A percentile compares a stretch with the other conserved stretches of the same genome.
These are phyloP conservation scores for Drosophila mojavensis DNA, from an alignment of 1,140 invertebrate genomes.

Conservation along the genomic window DNA sequence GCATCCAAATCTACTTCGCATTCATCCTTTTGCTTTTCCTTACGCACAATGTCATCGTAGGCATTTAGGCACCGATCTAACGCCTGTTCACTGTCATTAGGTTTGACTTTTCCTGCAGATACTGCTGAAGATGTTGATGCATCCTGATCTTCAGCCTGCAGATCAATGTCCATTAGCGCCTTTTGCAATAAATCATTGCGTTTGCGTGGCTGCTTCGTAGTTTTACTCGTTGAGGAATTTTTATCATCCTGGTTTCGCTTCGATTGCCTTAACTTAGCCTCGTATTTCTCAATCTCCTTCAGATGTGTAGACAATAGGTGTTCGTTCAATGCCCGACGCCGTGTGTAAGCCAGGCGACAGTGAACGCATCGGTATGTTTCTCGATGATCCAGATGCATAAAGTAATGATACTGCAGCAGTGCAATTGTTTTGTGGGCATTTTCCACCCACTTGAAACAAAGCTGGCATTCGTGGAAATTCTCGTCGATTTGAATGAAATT, in stretches of 20 bases:
- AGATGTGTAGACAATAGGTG: constrained; percentile 65
- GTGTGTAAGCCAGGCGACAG: constrained; percentile 61
- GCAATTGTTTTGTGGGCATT: constrained; percentile 76
- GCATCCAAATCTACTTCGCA: constrained; percentile 52
- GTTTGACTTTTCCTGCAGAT: background rate
- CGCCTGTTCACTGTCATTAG: constrained; percentile 60
- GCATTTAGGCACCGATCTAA: constrained; percentile 55
- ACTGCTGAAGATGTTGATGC: background rate
- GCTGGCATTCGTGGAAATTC: constrained; percentile 72
- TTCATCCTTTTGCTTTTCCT: constrained; percentile 41
- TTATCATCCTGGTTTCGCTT: constrained; percentile 40
- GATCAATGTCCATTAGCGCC: constrained; percentile 73
- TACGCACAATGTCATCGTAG: constrained; percentile 68
- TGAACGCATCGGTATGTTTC: constrained; percentile 74
- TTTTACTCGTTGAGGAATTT: constrained; percentile 17
- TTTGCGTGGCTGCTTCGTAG: background rate
- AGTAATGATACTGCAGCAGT: constrained; percentile 76
- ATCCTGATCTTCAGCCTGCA: constrained; percentile 45
- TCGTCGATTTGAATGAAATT: constrained; percentile 76
- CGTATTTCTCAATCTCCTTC: constrained; percentile 68
- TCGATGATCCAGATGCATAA: constrained; percentile 68
- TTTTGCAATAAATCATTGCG: constrained; percentile 66
- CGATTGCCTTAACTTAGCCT: constrained; percentile 56
- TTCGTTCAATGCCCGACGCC: constrained; percentile 65
- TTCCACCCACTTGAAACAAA: constrained; percentile 76